Evolutionary conservation across 2,888 invertebrate species (phyloP).

Genomic region (Alloplasta piceator): DNA sequence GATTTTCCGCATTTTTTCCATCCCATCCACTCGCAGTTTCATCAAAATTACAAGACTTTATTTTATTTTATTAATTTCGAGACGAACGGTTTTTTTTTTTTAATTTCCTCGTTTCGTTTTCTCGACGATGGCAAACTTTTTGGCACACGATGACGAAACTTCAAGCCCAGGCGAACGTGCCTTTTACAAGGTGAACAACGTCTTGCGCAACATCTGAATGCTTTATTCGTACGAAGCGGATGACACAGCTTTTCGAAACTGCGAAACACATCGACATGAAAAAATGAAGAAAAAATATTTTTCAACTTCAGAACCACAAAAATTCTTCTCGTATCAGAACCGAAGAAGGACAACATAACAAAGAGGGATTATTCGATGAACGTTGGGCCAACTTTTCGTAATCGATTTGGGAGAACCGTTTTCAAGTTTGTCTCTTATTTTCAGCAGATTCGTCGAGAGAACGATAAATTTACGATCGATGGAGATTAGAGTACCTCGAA

Average conservation of each 20-base stretch:
- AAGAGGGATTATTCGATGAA: neutral
- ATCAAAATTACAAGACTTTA: too few relatives aligned
- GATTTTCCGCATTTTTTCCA: neutral
- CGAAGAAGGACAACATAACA: too few relatives aligned
- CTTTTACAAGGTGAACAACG: constrained; percentile 58
- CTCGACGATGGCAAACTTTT: constrained; percentile 25
- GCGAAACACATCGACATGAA: too few relatives aligned
- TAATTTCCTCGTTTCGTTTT: neutral
- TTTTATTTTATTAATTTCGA: neutral
- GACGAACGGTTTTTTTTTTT: neutral
- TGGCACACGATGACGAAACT: constrained; percentile 39
- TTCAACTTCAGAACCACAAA: too few relatives aligned
- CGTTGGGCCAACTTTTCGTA: neutral
- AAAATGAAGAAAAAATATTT: too few relatives aligned
- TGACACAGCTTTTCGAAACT: constrained; percentile 48
- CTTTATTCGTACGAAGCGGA: constrained; percentile 34
- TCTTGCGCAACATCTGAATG: constrained; percentile 55
- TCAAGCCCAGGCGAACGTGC: constrained; percentile 28
- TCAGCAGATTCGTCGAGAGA: constrained; percentile 10
- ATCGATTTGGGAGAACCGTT: neutral
- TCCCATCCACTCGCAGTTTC: too few relatives aligned
- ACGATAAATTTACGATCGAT: constrained; percentile 14
- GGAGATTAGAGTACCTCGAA: neutral
- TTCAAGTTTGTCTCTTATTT: neutral
- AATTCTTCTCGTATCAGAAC: too few relatives aligned